These are phyloP conservation scores for Jordanella pulchra DNA, from an alignment of 2,797 vertebrate genomes.

Conservation along the genomic window DNA sequence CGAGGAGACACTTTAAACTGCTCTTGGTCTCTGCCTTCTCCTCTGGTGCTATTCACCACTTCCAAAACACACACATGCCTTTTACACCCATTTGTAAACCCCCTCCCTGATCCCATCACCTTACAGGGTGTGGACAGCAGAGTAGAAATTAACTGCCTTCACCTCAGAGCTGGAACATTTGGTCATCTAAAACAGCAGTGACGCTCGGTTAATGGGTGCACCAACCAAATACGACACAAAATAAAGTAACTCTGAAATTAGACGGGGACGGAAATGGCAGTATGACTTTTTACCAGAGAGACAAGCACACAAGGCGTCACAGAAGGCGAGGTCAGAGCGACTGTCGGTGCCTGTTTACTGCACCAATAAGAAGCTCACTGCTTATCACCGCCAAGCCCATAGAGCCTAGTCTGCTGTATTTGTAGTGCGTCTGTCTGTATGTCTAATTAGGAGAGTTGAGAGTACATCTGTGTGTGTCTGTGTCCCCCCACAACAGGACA, in stretches of 20 bases:
- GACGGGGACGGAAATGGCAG: slow-evolving; percentile 28
- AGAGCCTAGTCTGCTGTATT: slow-evolving; percentile 67
- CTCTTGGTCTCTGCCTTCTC: slow-evolving; percentile 63
- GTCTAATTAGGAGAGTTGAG: slow-evolving; percentile 29
- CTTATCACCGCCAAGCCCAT: slow-evolving; percentile 67
- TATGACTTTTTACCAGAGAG: slow-evolving; percentile 42
- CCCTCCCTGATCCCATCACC: slow-evolving; percentile 38
- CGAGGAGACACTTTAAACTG: slow-evolving; percentile 61
- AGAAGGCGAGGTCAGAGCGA: slow-evolving; percentile 36
- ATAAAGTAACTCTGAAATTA: slow-evolving; percentile 17
- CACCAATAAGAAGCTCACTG: slow-evolving; percentile 60
- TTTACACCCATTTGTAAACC: slow-evolving; percentile 55
- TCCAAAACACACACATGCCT: slow-evolving; percentile 30
- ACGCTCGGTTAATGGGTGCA: slow-evolving; percentile 29
- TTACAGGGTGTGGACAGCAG: slow-evolving; percentile 44
- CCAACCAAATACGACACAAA: slow-evolving; percentile 39
- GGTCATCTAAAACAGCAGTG: slow-evolving; percentile 13
- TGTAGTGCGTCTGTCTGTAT: slow-evolving; percentile 49
- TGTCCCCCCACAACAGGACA: slow-evolving; percentile 27
- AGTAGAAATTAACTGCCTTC: slow-evolving; percentile 64
- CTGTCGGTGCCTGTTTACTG: slow-evolving; percentile 45
- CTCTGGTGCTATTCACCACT: slow-evolving; percentile 55
- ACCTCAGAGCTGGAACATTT: slow-evolving; percentile 41
- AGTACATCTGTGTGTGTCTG: slow-evolving; percentile 42
- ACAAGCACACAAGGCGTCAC: slow-evolving; percentile 61